phyloP scores from a whole-genome alignment of 2,888 invertebrate genomes.

The Toxonevra muliebris region DNA sequence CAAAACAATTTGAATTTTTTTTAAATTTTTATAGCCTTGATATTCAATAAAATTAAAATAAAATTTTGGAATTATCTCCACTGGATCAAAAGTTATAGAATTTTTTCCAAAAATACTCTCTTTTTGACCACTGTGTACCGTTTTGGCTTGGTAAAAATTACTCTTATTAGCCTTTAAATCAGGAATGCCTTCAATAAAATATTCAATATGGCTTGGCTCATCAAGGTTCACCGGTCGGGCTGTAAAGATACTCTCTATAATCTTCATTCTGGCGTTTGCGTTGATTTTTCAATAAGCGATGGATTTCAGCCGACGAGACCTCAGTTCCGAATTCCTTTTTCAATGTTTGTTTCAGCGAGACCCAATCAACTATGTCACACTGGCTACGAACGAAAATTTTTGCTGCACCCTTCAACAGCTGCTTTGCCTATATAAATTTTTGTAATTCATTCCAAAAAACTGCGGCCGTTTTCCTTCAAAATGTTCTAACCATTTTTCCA shows the following conservation, averaged over 20 bases:
- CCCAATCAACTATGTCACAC: conserved; percentile 29
- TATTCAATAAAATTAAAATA: too few relatives aligned
- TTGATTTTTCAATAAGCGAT: conserved; percentile 17
- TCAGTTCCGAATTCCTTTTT: conserved; percentile 25
- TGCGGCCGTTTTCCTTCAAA: conserved; percentile 13
- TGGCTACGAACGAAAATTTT: conserved; percentile 34
- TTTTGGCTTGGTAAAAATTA: conserved; percentile 25
- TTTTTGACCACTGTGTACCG: too few relatives aligned
- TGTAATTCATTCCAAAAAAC: conserved; percentile 29
- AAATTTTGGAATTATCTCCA: too few relatives aligned
- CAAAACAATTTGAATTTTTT: too few relatives aligned
- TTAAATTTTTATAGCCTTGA: too few relatives aligned
- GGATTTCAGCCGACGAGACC: conserved; percentile 25
- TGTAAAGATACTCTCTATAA: conserved; percentile 32
- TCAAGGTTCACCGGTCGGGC: conserved; percentile 32
- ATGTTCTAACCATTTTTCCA: too few relatives aligned
- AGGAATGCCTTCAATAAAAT: too few relatives aligned
- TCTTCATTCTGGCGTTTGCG: conserved; percentile 26
- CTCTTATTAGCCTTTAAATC: conserved; percentile 23
- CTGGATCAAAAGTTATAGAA: too few relatives aligned
- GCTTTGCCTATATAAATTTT: conserved; percentile 34
- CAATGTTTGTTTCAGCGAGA: conserved; percentile 24
- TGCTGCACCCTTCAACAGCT: conserved; percentile 33
- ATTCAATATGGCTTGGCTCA: conserved; percentile 34
- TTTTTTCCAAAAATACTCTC: too few relatives aligned